Evolutionary conservation across 2,888 invertebrate species (phyloP).

Genomic region (Julus scanicus): DNA sequence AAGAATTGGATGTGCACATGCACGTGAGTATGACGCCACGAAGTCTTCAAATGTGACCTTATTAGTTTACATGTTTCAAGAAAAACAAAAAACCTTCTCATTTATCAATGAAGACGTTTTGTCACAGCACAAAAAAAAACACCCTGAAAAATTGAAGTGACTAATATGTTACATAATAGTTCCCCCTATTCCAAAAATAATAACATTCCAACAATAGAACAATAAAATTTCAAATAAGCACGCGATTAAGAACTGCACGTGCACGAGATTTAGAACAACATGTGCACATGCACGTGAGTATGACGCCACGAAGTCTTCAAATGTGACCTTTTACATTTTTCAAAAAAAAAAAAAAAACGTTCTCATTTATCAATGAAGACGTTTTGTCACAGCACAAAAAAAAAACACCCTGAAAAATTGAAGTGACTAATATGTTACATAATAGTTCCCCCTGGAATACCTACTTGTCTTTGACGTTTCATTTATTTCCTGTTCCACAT

Average conservation of each 20-base stretch:
- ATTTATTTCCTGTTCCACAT: background rate
- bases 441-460: too few species aligned
- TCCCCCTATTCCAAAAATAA: too few species aligned
- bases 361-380: background rate
- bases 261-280: too few species aligned
- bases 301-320: background rate
- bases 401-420: background rate
- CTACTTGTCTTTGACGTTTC: background rate
- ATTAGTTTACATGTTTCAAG: background rate
- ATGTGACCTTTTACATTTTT: constrained; percentile 1
- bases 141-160: background rate
- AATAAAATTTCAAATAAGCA: too few species aligned
- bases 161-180: background rate
- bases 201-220: too few species aligned
- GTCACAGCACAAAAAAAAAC: background rate
- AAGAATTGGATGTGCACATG: too few species aligned
- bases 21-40: too few species aligned
- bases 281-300: too few species aligned
- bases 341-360: background rate
- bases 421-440: background rate
- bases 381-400: background rate
- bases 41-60: background rate
- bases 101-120: background rate
- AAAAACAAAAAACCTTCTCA: background rate
- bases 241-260: too few species aligned